Evolutionary conservation across 2,888 invertebrate species (phyloP).

Genomic region (Drosophila neonasuta): DNA sequence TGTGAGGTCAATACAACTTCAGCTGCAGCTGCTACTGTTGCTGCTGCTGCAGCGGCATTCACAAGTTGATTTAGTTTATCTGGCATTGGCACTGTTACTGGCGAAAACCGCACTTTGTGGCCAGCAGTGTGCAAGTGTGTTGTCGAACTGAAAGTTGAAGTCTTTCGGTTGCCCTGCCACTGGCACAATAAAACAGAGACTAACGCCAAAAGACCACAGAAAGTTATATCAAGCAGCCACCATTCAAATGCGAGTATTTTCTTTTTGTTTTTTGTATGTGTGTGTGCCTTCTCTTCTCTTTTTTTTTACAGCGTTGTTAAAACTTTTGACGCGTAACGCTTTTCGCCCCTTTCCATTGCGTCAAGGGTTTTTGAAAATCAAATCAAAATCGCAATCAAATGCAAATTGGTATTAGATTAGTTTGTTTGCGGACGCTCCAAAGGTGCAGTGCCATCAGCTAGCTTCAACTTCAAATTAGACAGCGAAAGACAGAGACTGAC

Average conservation of each 20-base stretch:
- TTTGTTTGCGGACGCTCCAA: slow-evolving; percentile 64
- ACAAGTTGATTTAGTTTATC: slow-evolving; percentile 68
- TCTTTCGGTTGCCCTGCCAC: slow-evolving; percentile 33
- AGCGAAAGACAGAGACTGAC: slow-evolving; percentile 17
- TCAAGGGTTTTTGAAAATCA: slow-evolving; percentile 52
- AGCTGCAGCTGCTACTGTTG: background rate
- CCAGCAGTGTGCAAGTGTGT: slow-evolving; percentile 47
- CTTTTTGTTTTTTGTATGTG: slow-evolving; percentile 9
- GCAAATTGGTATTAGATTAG: slow-evolving; percentile 77
- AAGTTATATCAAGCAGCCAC: slow-evolving; percentile 43
- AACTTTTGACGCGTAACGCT: slow-evolving; percentile 55
- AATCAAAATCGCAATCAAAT: slow-evolving; percentile 75
- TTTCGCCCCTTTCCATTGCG: background rate
- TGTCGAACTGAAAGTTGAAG: slow-evolving; percentile 52
- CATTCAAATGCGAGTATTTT: slow-evolving; percentile 31
- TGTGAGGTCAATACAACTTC: slow-evolving; percentile 46
- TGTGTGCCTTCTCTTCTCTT: background rate
- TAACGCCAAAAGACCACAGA: slow-evolving; percentile 52
- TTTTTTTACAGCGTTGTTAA: slow-evolving; percentile 38
- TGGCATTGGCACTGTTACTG: slow-evolving; percentile 43
- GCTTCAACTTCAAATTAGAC: slow-evolving; percentile 64
- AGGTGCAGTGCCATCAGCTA: slow-evolving; percentile 46
- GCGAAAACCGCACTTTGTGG: slow-evolving; percentile 53
- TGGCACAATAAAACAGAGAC: slow-evolving; percentile 48
- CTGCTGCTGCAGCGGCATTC: slow-evolving; percentile 21